Base-by-base conservation (phyloP, 2,888 invertebrate genomes). In the Zele albiditarsus region DNA sequence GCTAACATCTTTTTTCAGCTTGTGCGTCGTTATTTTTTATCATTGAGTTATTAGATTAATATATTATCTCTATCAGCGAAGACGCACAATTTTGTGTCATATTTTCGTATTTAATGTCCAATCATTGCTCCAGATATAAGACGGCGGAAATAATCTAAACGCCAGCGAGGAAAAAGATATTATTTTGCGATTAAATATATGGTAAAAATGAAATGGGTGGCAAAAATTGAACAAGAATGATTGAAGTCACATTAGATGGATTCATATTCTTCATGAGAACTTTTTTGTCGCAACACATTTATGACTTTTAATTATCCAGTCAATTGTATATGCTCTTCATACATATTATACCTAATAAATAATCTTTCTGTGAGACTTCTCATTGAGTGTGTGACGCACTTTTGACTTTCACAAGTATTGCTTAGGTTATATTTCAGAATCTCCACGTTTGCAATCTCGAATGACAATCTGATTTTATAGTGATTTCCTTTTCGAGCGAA, bases 401-500 rank as follows among this genome's bases (percentile, higher is more conserved):
- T 27, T 25, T 70, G 65, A 70, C 77, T 63, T 68, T 65, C 68
- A 73, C 71, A 63, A 62, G 60, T 68, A 66, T 53, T 20, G 20
- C 20, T 68, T n/a, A 28, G 38, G 31, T 28, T 27, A 31, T 68
- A 67, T 74, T 71, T 75, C 57, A 63, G 53, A 20, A 33, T 6
- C 27, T 12, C 31, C 23, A 38, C 16, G 42, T 46, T 23, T 25
- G 16, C 33, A 70, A 76, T 75, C 71, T 63, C 68, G 69, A 79
- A 79, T 80, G 83, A 84, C 83, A 84, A 83, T 84, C 78, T 76
- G n/a, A 8, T 68, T 78, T 80, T 79, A 82, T 82, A 81, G 79
- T 53, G 79, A 85, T 80, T 84, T 86, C 84, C 84, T 83, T 86
- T 86, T 87, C 86, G 81, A 83, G 79, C 76, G 83, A 84, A 84